Evolutionary conservation across 2,113 vertebrate genomes (phyloP).

Genomic region (Hydrochoerus hydrochaeris): DNA sequence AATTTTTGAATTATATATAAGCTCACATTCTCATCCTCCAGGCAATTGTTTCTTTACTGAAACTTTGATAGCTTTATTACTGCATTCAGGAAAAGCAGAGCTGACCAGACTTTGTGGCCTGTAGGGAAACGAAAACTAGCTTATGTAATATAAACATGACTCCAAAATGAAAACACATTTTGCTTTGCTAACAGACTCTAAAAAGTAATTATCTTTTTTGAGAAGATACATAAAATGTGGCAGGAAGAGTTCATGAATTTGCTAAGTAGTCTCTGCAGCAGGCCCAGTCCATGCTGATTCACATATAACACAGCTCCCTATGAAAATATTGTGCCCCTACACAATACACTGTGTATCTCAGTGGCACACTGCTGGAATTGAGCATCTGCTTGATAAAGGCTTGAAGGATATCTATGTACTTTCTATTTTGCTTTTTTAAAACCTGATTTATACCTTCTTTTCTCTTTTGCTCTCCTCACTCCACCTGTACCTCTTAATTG

Average conservation of each 20-base stretch:
- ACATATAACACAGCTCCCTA: neutral
- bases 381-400: neutral
- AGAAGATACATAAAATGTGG: constrained; percentile 66
- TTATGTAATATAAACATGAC: constrained; percentile 61
- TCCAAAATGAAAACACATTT: constrained; percentile 72
- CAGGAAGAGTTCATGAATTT: constrained; percentile 60
- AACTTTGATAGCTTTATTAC: constrained; percentile 65
- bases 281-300: neutral
- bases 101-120: constrained; percentile 55
- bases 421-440: neutral
- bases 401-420: neutral
- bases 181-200: constrained; percentile 62
- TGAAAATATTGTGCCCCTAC: neutral
- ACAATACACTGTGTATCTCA: neutral
- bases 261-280: constrained; percentile 14
- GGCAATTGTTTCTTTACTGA: constrained; percentile 61
- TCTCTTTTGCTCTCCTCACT: neutral
- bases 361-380: neutral
- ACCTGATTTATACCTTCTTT: neutral
- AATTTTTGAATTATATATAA: constrained; percentile 58
- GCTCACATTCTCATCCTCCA: constrained; percentile 58
- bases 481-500: too few species aligned
- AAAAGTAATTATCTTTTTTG: constrained; percentile 65
- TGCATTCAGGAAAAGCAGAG: constrained; percentile 52
- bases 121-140: constrained; percentile 53